These are phyloP conservation scores for Teinopalpus imperialis DNA, from an alignment of 2,888 invertebrate genomes.

Conservation along the genomic window DNA sequence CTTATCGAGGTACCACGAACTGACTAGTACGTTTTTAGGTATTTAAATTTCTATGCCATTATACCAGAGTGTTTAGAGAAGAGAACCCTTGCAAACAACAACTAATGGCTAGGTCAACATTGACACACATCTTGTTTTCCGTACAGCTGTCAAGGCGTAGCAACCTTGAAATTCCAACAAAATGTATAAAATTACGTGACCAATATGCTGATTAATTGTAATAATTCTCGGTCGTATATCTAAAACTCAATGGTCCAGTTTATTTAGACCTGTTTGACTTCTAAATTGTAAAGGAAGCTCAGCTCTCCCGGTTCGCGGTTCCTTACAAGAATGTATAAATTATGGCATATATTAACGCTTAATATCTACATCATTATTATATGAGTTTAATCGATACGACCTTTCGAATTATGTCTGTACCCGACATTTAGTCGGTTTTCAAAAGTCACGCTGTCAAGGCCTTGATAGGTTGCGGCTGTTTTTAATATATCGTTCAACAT, in stretches of 20 bases:
- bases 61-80: no score
- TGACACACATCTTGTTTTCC: slow-evolving; percentile 24
- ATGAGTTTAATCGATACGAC: slow-evolving; percentile 57
- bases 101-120: slow-evolving; percentile 14
- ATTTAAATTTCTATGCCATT: no score
- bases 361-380: slow-evolving; percentile 49
- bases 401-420: slow-evolving; percentile 54
- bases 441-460: slow-evolving; percentile 75
- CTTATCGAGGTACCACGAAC: no score
- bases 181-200: slow-evolving; percentile 19
- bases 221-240: slow-evolving; percentile 8
- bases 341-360: slow-evolving; percentile 33
- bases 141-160: slow-evolving; percentile 19
- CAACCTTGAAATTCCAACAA: slow-evolving; percentile 24
- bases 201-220: slow-evolving; percentile 22
- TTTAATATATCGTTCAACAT: slow-evolving; percentile 9
- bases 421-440: slow-evolving; percentile 56
- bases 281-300: not conserved
- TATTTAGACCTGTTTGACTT: not conserved
- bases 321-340: no score
- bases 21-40: not conserved
- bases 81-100: no score
- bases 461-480: slow-evolving; percentile 43
- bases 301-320: no score
- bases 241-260: not conserved